A percentile compares a stretch with the other conserved stretches of the same genome.
Evolutionary conservation across 2,113 vertebrate species (phyloP).

Genomic region (Rhabdornis inornatus): DNA sequence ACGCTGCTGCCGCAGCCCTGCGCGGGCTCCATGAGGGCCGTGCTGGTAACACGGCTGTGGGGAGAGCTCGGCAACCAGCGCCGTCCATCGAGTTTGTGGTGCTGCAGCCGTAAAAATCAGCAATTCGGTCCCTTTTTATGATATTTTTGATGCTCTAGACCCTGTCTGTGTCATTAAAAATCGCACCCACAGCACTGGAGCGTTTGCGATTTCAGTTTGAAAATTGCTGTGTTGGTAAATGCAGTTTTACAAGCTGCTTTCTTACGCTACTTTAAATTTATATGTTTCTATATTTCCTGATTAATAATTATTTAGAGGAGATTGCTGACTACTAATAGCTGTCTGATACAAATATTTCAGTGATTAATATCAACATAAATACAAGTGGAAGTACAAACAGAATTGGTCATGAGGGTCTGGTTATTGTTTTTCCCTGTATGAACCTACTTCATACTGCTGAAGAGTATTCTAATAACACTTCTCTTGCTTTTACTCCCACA

Average conservation of each 20-base stretch:
- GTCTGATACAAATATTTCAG: rapidly evolving
- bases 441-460: rapidly evolving
- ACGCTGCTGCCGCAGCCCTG: not conserved
- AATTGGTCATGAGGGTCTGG: not conserved
- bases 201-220: rapidly evolving
- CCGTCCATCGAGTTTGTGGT: rapidly evolving
- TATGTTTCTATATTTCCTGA: rapidly evolving
- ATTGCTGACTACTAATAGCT: rapidly evolving
- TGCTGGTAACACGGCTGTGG: rapidly evolving
- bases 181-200: rapidly evolving
- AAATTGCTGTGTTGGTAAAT: rapidly evolving
- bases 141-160: rapidly evolving
- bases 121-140: rapidly evolving
- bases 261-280: rapidly evolving
- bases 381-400: not conserved
- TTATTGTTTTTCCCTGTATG: not conserved
- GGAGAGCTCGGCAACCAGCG: rapidly evolving
- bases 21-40: rapidly evolving
- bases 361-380: rapidly evolving
- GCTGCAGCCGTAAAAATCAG: rapidly evolving
- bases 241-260: rapidly evolving
- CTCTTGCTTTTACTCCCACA: not conserved
- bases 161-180: rapidly evolving
- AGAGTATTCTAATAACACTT: not conserved
- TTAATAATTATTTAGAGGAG: rapidly evolving